Base-by-base conservation (phyloP, 2,113 vertebrate genomes). In the Passer montanus region DNA sequence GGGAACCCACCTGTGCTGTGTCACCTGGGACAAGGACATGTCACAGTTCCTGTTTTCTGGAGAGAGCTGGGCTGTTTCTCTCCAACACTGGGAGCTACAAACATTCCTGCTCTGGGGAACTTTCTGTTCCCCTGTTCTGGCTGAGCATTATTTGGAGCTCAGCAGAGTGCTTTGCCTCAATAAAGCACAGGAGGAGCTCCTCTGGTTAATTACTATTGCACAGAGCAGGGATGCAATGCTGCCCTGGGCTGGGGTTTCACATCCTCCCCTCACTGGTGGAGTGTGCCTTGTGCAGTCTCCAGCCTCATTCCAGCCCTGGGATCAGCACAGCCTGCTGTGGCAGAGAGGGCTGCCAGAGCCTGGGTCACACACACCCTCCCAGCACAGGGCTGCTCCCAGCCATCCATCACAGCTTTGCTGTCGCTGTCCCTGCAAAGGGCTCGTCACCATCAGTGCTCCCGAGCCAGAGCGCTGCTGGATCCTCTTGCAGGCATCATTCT, bases 131-230 rank as follows among this genome's bases (percentile, higher is more conserved):
- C 47, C 12, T 3, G 13, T 46, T 41, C 17, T 37, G 9, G 41
- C 84, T 63, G 67, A 84, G 74, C n/a, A 13, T 91, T 87, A 50
- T 74, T 58, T 93, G 87, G 44, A 91, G 59, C 80, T 91, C 31
- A 62, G 55, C 35, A 6, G 59, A 88, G 79, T 27, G 80, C 72
- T 91, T 62, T 91, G 50, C 73, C 80, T 78, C 81, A 70, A 30
- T 81, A 50, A 62, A 53, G 84, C 84, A 67, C 56, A 68, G 64
- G 89, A 87, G 81, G 52, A 86, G 77, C 69, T 91, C 52, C 70
- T 81, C 56, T 59, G 62, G 60, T 92, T 93, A 93, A 95, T 95
- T 77, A 90, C 69, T 85, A 53, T 41, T 55, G 55, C 43, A 82
- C 30, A 59, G 91, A 75, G 88, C 90, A 82, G 56, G 85, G 85